Conservation (phyloP, 2,113 vertebrate genomes). For the Pelobates fuscus region DNA sequence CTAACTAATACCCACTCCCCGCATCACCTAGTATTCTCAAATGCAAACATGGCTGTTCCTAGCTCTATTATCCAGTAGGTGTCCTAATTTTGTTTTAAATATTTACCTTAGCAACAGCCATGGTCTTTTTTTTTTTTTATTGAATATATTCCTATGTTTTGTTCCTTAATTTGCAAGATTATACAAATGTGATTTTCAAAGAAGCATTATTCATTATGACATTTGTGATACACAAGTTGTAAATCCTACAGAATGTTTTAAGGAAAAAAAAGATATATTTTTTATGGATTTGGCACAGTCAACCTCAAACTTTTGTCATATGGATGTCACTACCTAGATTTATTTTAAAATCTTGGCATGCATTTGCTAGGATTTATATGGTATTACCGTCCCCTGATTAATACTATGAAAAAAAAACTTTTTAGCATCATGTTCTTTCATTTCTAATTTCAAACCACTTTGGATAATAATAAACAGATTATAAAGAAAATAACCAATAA, state of each 20-base stretch:
- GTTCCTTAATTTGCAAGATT: too few species aligned
- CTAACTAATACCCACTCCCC: too few species aligned
- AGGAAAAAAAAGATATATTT: background rate
- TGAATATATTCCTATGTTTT: too few species aligned
- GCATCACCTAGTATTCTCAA: too few species aligned
- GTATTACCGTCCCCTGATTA: background rate
- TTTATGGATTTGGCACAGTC: background rate
- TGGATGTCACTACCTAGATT: background rate
- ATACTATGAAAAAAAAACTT: background rate
- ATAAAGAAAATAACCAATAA: conserved; percentile 32
- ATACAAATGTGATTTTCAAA: too few species aligned
- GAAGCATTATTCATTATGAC: too few species aligned
- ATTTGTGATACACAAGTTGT: too few species aligned
- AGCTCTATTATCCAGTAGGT: too few species aligned
- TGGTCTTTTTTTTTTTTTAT: too few species aligned
- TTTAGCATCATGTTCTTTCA: background rate
- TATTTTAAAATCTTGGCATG: background rate
- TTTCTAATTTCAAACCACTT: conserved; percentile 20
- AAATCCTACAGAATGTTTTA: background rate
- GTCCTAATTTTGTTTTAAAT: too few species aligned
- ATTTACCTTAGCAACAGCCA: too few species aligned
- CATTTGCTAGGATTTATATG: background rate
- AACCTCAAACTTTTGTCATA: background rate
- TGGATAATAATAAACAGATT: conserved; percentile 28
- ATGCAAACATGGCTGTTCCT: too few species aligned